These are phyloP conservation scores for Stenopsyche tienmushanensis DNA, from an alignment of 1,140 invertebrate species.

Conservation along the genomic window DNA sequence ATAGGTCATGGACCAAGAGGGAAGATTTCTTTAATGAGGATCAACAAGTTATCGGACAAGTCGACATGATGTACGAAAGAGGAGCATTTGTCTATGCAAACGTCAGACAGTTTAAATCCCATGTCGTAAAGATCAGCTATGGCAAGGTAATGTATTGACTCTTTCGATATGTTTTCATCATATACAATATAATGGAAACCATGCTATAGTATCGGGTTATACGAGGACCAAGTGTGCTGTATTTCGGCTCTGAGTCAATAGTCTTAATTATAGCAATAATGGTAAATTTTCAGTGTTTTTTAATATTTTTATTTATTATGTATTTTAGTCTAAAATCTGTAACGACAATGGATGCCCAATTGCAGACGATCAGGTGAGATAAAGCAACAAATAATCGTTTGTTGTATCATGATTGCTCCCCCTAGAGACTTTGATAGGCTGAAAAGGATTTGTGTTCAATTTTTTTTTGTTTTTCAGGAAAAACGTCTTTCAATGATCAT, in stretches of 20 bases:
- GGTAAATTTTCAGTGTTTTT: not conserved
- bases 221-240: too few relatives aligned
- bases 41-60: conserved; percentile 53
- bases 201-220: too few relatives aligned
- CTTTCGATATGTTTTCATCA: not conserved
- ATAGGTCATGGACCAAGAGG: conserved; percentile 59
- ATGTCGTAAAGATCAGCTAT: conserved; percentile 74
- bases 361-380: not conserved
- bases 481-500: conserved; percentile 67
- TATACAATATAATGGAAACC: too few relatives aligned
- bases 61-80: conserved; percentile 64
- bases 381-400: not conserved
- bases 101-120: conserved; percentile 58
- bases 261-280: not conserved
- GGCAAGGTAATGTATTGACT: conserved; percentile 44
- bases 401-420: not conserved
- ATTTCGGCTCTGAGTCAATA: too few relatives aligned
- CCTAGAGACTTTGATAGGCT: too few relatives aligned
- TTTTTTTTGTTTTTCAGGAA: conserved; percentile 52
- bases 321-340: not conserved
- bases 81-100: conserved; percentile 57
- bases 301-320: not conserved
- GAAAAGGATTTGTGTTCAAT: not conserved
- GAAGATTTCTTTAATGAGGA: conserved; percentile 58
- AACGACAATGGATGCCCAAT: not conserved